Evolutionary conservation across 2,113 vertebrate species (phyloP).

Genomic region (Meles meles): DNA sequence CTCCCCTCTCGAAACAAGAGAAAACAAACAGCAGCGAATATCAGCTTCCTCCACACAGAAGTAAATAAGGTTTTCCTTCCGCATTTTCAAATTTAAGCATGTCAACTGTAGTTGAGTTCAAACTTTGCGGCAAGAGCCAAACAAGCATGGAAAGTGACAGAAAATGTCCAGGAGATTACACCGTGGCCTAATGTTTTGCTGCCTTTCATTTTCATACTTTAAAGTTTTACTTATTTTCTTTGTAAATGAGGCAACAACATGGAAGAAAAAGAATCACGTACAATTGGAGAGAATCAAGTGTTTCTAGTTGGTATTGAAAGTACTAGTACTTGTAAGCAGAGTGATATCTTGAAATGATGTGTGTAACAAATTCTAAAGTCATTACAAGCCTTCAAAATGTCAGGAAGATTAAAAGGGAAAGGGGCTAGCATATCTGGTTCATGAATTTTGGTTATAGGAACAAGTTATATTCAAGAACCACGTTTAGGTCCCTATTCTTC

Average conservation of each 20-base stretch:
- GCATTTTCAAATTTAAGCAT: not conserved
- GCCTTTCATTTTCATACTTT: not conserved
- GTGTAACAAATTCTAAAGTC: conserved; percentile 63
- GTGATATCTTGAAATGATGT: conserved; percentile 37
- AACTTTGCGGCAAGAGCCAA: not conserved
- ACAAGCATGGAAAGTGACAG: not conserved
- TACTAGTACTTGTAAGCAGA: rapidly evolving
- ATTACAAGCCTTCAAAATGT: conserved; percentile 60
- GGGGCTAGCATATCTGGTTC: conserved; percentile 47
- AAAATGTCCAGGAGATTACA: not conserved
- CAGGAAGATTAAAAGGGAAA: conserved; percentile 61
- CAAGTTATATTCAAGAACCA: conserved; percentile 58
- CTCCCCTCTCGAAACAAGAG: not conserved
- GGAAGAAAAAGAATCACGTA: not conserved
- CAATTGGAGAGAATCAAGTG: not conserved
- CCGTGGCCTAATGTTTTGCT: not conserved
- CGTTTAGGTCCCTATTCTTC: conserved; percentile 34
- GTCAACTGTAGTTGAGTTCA: not conserved
- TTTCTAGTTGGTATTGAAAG: conserved; percentile 35
- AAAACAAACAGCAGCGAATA: not conserved
- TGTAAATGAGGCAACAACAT: not conserved
- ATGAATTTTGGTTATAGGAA: conserved; percentile 45
- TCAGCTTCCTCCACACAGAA: not conserved
- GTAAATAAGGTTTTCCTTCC: not conserved
- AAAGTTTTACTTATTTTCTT: not conserved